Base-by-base conservation (phyloP, 1,140 invertebrate species). In the Pogonomyrmex californicus region DNA sequence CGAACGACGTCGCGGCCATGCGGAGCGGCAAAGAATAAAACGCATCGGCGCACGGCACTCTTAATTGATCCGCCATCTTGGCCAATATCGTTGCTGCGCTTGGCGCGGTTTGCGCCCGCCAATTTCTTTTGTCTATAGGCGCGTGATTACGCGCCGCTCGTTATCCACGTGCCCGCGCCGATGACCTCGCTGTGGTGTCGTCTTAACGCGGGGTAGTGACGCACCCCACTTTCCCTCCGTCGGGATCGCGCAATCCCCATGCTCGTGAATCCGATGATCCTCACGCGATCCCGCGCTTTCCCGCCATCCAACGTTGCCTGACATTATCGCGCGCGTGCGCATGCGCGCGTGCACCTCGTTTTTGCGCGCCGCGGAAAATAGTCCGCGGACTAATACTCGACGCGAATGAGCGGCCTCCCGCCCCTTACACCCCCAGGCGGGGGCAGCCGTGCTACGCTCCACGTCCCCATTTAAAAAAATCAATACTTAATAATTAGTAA, bases 401-500 rank as follows among this genome's bases (percentile, higher is more conserved):
- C 77, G 90, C 82, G 87, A 88, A 81, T 89, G 88, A 82, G 79
- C 91, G 71, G 77, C 75, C 86, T 1, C 5, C n/a, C 7, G 4
- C 2, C 77, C 4, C 2, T 10, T 4, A 6, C 4, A 0, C 9
- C 6, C 38, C 7, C 5, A 17, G 6, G 1, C 23, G 30, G 36
- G 65, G 51, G n/a, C 38, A 58, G 51, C 38, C 49, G 66, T 54
- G 75, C 81, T 88, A 93, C 88, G 91, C 88, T 90, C 38, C 65
- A 92, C 91, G 91, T 87, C 91, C 92, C 92, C 92, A 91, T 93
- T 93, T 92, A 92, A 94, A 94, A 95, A 95, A 95, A 95, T 95
- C 94, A 95, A 95, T 95, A 95, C 94, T 93, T 93, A 94, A 95
- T 94, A 95, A 95, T 95, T 94, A 95, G 92, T 92, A 94, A 95